phyloP scores from a whole-genome alignment of 2,797 vertebrate species.

The Myripristis murdjan region DNA sequence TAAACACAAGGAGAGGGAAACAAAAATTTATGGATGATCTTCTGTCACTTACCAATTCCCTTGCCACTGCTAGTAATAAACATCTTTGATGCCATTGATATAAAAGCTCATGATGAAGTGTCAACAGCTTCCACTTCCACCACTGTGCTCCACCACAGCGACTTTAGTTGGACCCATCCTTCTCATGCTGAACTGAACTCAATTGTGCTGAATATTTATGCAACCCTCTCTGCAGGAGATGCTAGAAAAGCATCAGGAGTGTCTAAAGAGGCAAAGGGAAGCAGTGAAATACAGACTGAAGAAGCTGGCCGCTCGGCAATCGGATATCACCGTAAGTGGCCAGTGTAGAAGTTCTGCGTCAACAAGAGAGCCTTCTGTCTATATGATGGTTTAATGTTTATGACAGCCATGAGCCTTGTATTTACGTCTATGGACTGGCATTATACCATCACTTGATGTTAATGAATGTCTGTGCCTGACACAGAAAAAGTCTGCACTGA shows the following conservation, averaged over 20 bases:
- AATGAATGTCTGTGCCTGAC: conserved; percentile 41
- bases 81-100: not conserved
- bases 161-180: not conserved
- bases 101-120: conserved; percentile 18
- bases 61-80: not conserved
- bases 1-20: not conserved
- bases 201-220: conserved; percentile 34
- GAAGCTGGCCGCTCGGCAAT: conserved; percentile 83
- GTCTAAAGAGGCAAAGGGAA: conserved; percentile 81
- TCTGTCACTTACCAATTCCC: not conserved
- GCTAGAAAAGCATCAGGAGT: conserved; percentile 73
- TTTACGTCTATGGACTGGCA: not conserved
- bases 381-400: not conserved
- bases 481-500: conserved; percentile 80
- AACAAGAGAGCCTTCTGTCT: not conserved
- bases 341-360: not conserved
- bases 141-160: not conserved
- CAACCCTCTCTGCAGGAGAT: conserved; percentile 70
- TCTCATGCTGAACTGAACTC: not conserved
- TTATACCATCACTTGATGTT: conserved; percentile 3
- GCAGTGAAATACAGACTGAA: conserved; percentile 83
- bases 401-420: not conserved
- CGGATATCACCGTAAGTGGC: conserved; percentile 78
- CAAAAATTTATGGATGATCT: not conserved
- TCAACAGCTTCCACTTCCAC: conserved; percentile 3